Evolutionary conservation across 2,888 invertebrate species (phyloP), one percentile per base, ranked within the genome.

Genomic region (Pheosia gnoma): DNA sequence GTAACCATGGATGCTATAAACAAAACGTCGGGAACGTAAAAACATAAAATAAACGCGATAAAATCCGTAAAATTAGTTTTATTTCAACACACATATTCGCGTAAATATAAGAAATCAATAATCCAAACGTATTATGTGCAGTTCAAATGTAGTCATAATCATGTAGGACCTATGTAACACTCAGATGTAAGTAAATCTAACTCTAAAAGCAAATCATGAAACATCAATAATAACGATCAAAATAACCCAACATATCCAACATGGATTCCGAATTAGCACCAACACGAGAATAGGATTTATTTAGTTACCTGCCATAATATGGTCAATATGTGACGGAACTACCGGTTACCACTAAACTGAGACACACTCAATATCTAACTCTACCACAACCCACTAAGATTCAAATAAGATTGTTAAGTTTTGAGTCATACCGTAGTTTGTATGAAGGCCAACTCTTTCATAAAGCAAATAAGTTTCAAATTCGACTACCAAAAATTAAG

Each of bases 201-300:
- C 38, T 55, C 38, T 39, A 7, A 54, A 55, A 55, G 13, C 11
- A 55, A 55, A 55, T n/a, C n/a, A 7, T 39, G 39, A 56, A 56
- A 41, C 13, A 54, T 7, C 39, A 56, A 41, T 41, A 41, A 55
- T 55, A n/a, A 13, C 39, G n/a, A 41, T 56, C 56, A 13, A 41
- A 56, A 68, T 57, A 60, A 45, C 57, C 59, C 55, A 62, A 58
- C 60, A 62, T 56, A 61, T 53, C 59, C 63, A 65, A 67, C 68
- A 71, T 62, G 74, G 67, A 74, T 72, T 73, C 70, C 62, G 74
- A 78, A 74, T 79, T 79, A 79, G 62, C 78, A 76, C 65, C 38
- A 70, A 36, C 57, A 66, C 57, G 69, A 67, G 60, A 72, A 70
- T 67, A 49, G 53, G 56, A 61, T 72, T 69, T 66, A 63, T 64